phyloP scores from a whole-genome alignment of 1,140 invertebrate species.

The Anoplophora glabripennis region DNA sequence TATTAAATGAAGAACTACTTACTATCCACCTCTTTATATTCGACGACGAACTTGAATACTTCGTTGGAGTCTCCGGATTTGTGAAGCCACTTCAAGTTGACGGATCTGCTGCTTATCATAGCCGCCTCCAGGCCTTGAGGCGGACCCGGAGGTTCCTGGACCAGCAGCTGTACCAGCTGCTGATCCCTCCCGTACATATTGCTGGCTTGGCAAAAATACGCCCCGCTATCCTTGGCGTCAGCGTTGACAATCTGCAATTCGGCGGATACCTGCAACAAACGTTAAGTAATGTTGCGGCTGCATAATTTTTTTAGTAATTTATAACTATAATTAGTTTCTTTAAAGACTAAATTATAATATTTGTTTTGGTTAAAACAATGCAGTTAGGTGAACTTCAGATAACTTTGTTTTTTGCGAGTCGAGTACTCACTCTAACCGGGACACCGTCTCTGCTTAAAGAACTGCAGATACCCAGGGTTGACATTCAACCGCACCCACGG shows the following conservation, averaged over 20 bases:
- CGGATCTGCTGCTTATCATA: slow-evolving; percentile 66
- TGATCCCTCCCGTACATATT: slow-evolving; percentile 82
- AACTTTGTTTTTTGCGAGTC: too few species aligned
- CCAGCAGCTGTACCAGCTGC: slow-evolving; percentile 74
- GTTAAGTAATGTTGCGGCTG: too few species aligned
- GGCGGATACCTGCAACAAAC: slow-evolving; percentile 49
- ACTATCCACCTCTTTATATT: slow-evolving; percentile 65
- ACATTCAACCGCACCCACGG: too few species aligned
- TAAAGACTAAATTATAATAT: too few species aligned
- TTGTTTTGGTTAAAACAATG: too few species aligned
- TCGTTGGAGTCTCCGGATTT: slow-evolving; percentile 64
- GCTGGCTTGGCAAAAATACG: slow-evolving; percentile 79
- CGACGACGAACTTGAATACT: slow-evolving; percentile 72
- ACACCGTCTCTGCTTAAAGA: too few species aligned
- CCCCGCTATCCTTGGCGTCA: slow-evolving; percentile 71
- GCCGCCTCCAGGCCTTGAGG: slow-evolving; percentile 66
- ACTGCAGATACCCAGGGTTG: too few species aligned
- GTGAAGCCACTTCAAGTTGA: slow-evolving; percentile 75
- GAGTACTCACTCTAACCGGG: too few species aligned
- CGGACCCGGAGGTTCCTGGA: slow-evolving; percentile 76
- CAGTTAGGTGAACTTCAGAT: too few species aligned
- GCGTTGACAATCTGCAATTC: slow-evolving; percentile 71
- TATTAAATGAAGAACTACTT: too few species aligned
- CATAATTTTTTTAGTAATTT: too few species aligned
- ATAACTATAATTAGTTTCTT: too few species aligned